Evolutionary conservation across 1,140 invertebrate species (phyloP), one percentile per base, ranked within the genome.

Genomic region (Macrotrachela quadricornifera): DNA sequence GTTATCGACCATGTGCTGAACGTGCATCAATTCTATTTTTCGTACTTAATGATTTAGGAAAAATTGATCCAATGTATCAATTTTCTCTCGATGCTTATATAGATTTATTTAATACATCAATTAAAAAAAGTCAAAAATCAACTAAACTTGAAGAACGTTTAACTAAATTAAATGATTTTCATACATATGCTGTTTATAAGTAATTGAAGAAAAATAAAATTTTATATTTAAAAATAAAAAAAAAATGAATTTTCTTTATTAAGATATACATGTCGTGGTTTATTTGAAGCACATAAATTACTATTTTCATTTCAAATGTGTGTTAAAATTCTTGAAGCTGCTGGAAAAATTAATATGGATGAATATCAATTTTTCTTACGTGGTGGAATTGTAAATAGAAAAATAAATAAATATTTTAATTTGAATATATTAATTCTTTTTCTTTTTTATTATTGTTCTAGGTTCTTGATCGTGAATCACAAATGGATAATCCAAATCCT

Each of bases 171-270:
- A 85, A 85, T 64, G 80, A 83, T 53, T 84, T 79, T 66, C 83
- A 86, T 59, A 87, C 84, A 6, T 85, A 80, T 65, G 73, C 81
- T 45, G 77, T 85, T 3, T 86, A 85, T 67, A 81, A 77, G 80
- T 82, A 30, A 30, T 2, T 8, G 2, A 30, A 65, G 70, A 65
- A 61, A 13, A 38, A n/a, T 2, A 18, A 15, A 13, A 38, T 43
- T 15, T 37, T 36, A 9, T 43, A 46, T 10, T 12, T 13, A 17
- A 21, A 38, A 10, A 45, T 13, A n/a, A n/a, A n/a, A n/a, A n/a
- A n/a, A n/a, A n/a, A n/a, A n/a, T 6, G 13, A 38, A 17, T 10
- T 46, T 40, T n/a, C 9, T 44, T 39, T 46, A 58, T 61, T 1
- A 54, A 71, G 71, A 48, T 72, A 63, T 58, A 68, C 69, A 3